A percentile compares a stretch with the other conserved stretches of the same genome.
Evolutionary conservation across 2,888 invertebrate species (phyloP).

Genomic region (Parnassius apollo): DNA sequence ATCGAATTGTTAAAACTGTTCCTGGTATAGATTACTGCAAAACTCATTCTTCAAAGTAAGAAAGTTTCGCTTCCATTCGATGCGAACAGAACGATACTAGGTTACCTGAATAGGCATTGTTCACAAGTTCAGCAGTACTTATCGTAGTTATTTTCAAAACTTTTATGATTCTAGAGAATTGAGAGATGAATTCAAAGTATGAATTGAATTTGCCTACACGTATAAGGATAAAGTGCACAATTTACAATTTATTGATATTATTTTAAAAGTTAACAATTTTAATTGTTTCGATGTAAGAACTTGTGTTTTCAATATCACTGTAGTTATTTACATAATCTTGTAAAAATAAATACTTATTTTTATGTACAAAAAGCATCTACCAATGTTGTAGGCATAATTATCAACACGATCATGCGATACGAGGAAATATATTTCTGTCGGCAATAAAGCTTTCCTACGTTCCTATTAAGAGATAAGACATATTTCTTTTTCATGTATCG

Average conservation of each 20-base stretch:
- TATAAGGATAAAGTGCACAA: too few species aligned
- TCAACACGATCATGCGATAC: constrained; percentile 25
- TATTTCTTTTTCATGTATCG: constrained; percentile 34
- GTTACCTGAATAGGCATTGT: constrained; percentile 25
- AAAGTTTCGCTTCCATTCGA: constrained; percentile 20
- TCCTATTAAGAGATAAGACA: constrained; percentile 42
- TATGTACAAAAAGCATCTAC: background rate
- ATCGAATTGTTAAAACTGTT: constrained; percentile 40
- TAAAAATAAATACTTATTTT: too few species aligned
- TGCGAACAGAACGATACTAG: constrained; percentile 14
- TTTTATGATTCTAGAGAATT: constrained; percentile 10
- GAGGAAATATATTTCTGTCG: constrained; percentile 35
- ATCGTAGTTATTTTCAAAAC: constrained; percentile 16
- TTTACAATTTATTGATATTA: too few species aligned
- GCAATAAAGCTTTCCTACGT: constrained; percentile 40
- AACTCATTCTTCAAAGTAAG: constrained; percentile 12
- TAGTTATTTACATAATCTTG: too few species aligned
- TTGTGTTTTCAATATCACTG: too few species aligned
- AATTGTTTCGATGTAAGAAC: too few species aligned
- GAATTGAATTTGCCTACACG: background rate
- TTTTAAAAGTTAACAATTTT: too few species aligned
- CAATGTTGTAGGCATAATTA: constrained; percentile 8
- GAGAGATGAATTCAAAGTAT: background rate
- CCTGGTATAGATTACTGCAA: constrained; percentile 50
- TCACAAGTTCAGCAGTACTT: constrained; percentile 11